Percentiles rank a stretch among this genome's conserved stretches.
These are phyloP conservation scores for Leptothorax acervorum DNA, from an alignment of 2,888 invertebrate species.

Conservation along the genomic window DNA sequence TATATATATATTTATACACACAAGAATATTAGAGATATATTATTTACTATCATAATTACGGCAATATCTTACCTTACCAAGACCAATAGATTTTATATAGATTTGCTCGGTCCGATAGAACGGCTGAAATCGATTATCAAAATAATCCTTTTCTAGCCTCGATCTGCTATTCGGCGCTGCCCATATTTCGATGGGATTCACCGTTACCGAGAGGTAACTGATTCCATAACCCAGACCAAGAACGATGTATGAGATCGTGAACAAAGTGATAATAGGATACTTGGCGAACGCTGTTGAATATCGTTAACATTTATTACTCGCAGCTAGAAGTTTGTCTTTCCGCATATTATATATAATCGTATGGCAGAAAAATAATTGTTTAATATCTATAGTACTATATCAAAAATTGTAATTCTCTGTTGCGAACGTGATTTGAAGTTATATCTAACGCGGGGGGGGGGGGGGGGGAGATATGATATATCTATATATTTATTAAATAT, in stretches of 20 bases:
- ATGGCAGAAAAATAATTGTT: background rate
- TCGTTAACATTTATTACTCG: background rate
- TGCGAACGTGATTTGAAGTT: background rate
- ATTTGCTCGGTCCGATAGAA: conserved; percentile 96
- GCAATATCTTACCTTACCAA: conserved; percentile 85
- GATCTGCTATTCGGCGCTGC: conserved; percentile 93
- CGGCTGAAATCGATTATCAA: conserved; percentile 94
- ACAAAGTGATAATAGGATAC: conserved; percentile 89
- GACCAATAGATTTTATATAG: conserved; percentile 90
- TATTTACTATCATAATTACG: background rate
- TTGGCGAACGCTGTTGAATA: conserved; percentile 88
- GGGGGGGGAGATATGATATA: background rate
- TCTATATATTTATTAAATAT: background rate
- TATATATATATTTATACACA: background rate
- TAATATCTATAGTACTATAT: background rate
- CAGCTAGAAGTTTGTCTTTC: conserved; percentile 16
- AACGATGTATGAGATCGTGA: conserved; percentile 88
- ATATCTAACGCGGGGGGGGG: background rate
- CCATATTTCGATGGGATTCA: conserved; percentile 98
- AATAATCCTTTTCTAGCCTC: conserved; percentile 94
- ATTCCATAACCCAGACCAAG: conserved; percentile 90
- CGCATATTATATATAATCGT: background rate
- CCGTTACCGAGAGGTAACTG: conserved; percentile 90
- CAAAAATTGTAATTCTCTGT: background rate
- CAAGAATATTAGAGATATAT: background rate